Base-by-base conservation (phyloP, 2,797 vertebrate genomes). In the Lutjanus campechanus region DNA sequence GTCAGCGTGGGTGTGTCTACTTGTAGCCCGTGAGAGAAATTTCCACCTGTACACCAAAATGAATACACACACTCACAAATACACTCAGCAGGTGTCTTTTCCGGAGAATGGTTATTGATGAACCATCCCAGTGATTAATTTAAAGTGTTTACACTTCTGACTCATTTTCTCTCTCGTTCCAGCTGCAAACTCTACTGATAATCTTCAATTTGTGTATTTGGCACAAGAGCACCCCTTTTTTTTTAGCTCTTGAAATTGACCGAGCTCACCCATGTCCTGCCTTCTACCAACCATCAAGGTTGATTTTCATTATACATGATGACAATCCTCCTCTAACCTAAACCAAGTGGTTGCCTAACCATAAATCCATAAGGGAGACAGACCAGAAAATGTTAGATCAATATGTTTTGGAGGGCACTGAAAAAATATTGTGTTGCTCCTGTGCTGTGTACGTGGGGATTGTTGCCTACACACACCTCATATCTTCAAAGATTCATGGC, bases 181-280 rank as follows among this genome's bases (percentile, higher is more conserved):
- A 69, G 41, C 69, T 73, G 40, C 25, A 62, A 51, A 79, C 60
- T 65, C 59, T 10, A 13, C 44, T 53, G 53, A 73, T 81, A 63
- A 74, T 79, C 69, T 79, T 82, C 12, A 71, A 16, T 70, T 61
- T 50, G 15, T 49, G 36, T 51, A 20, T 84, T 84, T 83, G 40
- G 61, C 41, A 46, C 46, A 77, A 63, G 19, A 73, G 29, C 51
- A 55, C 68, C 19, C 19, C 41, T 46, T 44, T 9, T 7, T 44
- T 4, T 65, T 58, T 25, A 22, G 11, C 44, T 73, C 1, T 25
- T 56, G 16, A 79, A 68, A 76, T 8, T 74, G 58, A 76, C 50
- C 8, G 29, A 10, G 16, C 59, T 66, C 20, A 17, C 20, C 29
- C 29, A 36, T 36, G 16, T 66, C 17, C 29, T 1, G 41, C 56